Base-by-base conservation (phyloP, 2,888 invertebrate species). In the Drosophila rellima region DNA sequence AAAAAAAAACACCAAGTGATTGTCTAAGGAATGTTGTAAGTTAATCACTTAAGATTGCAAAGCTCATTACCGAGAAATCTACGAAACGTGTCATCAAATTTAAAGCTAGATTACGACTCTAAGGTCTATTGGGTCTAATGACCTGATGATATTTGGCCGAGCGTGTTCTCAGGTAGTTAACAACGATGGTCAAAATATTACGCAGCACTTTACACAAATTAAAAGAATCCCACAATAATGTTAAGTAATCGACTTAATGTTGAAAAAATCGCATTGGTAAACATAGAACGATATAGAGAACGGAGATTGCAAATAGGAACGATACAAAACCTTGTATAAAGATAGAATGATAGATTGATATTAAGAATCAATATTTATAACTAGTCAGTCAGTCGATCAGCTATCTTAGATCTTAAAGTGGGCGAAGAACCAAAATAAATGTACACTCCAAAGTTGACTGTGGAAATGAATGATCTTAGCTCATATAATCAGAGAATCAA, bases 81-180 rank as follows among this genome's bases (percentile, higher is more conserved):
- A 29, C 29, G 7, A 29, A 7, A 33, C 33, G 11, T 13, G 33
- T 13, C 33, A 33, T 4, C 5, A 39, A 39, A 17, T 17, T 17
- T 17, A 3, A 17, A 47, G 48, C 18, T 31, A 48, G 31, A 48
- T 48, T 13, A 33, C 26, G 26, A 45, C 45, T 17, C 29, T 45
- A 3, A 26, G 10, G 0, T 11, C 3, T 31, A 31, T 3, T 3
- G 33, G 31, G 7, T 18, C 15, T 31, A 47, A 31, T 18, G 31
- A 10, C 18, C 17, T 33, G 31, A 18, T 33, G 31, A 18, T 2
- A 31, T 48, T 48, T 31, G 47, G 18, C 47, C 17, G 18, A 48
- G 18, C 31, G 18, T 48, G 48, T 48, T 48, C 3, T 3, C 13
- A 8, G 18, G 31, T 11, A 6, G 18, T 5, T 47, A 29, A 15